These are phyloP conservation scores for Sylvietta virens DNA, from an alignment of 2,113 vertebrate species.

Conservation along the genomic window DNA sequence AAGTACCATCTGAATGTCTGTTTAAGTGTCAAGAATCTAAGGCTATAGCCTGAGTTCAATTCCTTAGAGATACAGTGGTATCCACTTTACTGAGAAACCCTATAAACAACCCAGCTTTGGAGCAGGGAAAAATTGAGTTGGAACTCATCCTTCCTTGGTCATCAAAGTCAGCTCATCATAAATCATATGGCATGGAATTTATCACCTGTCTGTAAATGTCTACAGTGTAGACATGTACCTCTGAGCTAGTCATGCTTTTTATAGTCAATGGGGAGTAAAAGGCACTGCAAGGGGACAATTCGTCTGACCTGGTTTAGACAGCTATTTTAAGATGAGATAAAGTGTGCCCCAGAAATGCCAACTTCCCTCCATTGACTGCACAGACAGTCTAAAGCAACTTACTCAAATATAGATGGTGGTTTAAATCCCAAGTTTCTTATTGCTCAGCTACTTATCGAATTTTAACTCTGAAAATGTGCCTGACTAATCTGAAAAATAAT, in stretches of 20 bases:
- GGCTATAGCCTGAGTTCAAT: not conserved
- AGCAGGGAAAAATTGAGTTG: not conserved
- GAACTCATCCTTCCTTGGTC: not conserved
- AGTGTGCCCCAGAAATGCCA: conserved; percentile 1
- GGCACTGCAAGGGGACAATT: not conserved
- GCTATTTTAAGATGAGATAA: conserved; percentile 29
- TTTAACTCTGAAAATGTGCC: not conserved
- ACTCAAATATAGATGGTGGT: not conserved
- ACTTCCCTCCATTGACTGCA: not conserved
- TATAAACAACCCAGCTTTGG: not conserved
- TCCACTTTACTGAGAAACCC: not conserved
- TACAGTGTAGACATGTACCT: not conserved
- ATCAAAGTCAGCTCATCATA: conserved; percentile 3
- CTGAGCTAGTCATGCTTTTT: not conserved
- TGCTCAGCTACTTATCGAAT: not conserved
- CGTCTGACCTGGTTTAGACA: not conserved
- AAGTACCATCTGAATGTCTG: not conserved
- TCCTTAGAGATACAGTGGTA: not conserved
- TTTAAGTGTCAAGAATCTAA: not conserved
- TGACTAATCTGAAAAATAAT: not conserved
- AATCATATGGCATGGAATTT: not conserved
- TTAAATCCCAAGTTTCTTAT: not conserved
- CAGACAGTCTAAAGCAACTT: not conserved
- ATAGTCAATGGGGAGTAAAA: not conserved
- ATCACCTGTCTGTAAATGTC: not conserved